Evolutionary conservation across 2,797 vertebrate genomes (phyloP).

Genomic region (Thamnophis elegans): DNA sequence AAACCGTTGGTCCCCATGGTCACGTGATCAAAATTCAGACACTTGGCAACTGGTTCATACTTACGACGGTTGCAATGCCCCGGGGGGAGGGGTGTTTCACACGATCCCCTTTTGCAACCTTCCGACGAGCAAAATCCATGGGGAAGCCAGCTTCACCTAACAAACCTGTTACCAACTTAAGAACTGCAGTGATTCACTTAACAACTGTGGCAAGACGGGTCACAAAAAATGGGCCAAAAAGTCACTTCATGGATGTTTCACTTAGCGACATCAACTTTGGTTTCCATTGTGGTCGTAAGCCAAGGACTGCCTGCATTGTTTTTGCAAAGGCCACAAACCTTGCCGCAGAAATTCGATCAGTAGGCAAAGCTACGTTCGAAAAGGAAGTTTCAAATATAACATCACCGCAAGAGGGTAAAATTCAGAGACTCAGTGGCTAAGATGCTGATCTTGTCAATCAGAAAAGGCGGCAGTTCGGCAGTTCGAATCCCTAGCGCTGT

Average conservation of each 20-base stretch:
- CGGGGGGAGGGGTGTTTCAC: no score
- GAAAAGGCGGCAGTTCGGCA: no score
- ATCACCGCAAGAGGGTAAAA: neutral
- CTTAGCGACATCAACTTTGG: neutral
- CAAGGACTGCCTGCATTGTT: neutral
- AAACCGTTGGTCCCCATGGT: neutral
- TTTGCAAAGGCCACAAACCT: neutral
- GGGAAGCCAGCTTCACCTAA: neutral
- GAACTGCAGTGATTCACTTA: neutral
- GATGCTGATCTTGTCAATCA: no score
- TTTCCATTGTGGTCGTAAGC: neutral
- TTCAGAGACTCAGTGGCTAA: no score
- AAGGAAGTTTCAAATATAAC: neutral
- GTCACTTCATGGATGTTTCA: neutral
- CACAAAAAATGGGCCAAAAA: neutral
- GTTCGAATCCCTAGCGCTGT: no score
- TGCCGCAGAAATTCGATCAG: neutral
- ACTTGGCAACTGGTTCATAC: neutral
- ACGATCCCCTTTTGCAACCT: no score
- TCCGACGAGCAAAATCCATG: no score
- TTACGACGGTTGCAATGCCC: no score
- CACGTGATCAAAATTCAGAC: neutral
- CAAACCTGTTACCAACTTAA: neutral
- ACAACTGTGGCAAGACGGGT: fast-evolving
- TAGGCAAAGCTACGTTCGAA: neutral